Conservation (phyloP, 2,888 invertebrate genomes). For the Orchesella flavescens region DNA sequence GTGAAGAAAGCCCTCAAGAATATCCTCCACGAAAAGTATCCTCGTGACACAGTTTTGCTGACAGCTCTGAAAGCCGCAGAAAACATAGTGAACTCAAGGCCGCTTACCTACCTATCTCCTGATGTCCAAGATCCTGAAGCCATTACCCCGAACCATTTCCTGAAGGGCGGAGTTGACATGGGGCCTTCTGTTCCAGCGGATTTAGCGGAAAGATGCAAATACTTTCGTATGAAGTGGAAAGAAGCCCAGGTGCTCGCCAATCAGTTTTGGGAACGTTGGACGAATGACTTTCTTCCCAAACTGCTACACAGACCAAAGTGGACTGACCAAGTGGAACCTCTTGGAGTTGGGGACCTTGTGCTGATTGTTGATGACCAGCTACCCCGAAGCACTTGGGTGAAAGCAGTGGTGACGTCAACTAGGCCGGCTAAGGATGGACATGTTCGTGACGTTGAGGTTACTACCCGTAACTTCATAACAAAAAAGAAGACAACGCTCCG, state of each 20-base stretch:
- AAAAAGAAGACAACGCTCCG: conserved; percentile 2
- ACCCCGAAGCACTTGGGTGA: conserved; percentile 23
- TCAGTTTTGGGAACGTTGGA: conserved; percentile 38
- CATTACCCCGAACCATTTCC: conserved; percentile 39
- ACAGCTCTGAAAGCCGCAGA: conserved; percentile 17
- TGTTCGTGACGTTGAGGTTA: conserved; percentile 24
- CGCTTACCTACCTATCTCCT: conserved; percentile 5
- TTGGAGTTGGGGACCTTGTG: conserved; percentile 30
- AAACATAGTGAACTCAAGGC: conserved; percentile 27
- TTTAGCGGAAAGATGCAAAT: too few relatives aligned
- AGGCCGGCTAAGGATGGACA: conserved; percentile 22
- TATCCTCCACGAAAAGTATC: neutral
- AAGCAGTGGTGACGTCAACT: neutral
- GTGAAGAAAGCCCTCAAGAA: conserved; percentile 9
- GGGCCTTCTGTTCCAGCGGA: too few relatives aligned
- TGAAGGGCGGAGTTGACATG: too few relatives aligned
- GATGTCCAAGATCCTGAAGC: neutral
- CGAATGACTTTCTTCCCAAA: conserved; percentile 11
- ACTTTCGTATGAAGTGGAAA: conserved; percentile 3
- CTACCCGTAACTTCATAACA: neutral
- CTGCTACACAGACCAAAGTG: conserved; percentile 9
- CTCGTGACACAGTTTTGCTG: conserved; percentile 16
- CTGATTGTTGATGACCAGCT: conserved; percentile 25
- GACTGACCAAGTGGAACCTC: neutral
- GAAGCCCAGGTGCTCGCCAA: conserved; percentile 9